Base-by-base conservation (phyloP, 2,888 invertebrate genomes). In the Yponomeuta sedellus region DNA sequence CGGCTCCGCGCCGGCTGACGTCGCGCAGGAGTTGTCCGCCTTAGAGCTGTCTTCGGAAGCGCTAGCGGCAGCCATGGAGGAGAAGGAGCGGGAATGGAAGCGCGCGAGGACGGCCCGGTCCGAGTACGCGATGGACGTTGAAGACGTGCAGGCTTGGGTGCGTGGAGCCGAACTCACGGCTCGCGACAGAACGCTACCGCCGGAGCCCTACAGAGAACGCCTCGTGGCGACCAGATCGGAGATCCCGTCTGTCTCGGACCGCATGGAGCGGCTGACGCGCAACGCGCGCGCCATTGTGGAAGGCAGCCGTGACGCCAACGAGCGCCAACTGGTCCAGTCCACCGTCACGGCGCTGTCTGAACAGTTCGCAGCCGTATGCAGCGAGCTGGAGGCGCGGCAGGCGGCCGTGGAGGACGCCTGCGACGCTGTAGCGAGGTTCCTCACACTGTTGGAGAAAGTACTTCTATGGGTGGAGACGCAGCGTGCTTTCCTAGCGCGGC, bases 391-490 rank as follows among this genome's bases (percentile, higher is more conserved):
- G 69, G 95, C 97, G 75, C 95, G 96, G 81, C 96, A 95, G 78
- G 95, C 95, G 74, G 94, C 95, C 79, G 95, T 97, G 56, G 96
- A 96, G 66, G 97, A 97, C 77, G 96, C 96, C 68, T 92, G 97
- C 74, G 97, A 97, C 77, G 96, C 97, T 34, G 97, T 97, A 93
- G 95, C 96, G 71, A 92, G 96, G 68, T 98, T 98, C 93, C 93
- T 97, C 74, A 93, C 95, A 68, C 91, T 97, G 70, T 94, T 97
- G 77, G 95, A 96, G 80, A 93, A 95, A 73, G 96, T 97, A 62
- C 94, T 95, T 85, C 88, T 93, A 67, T 98, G 97, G 97, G 95
- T 95, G 57, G 93, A 94, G 70, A 97, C 97, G 75, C 97, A 97
- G 83, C 94, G 93, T 74, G 91, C 92, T 68, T 97, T 97, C 92